Evolutionary conservation across 2,888 invertebrate genomes (phyloP).

Genomic region (Cetonia aurata): DNA sequence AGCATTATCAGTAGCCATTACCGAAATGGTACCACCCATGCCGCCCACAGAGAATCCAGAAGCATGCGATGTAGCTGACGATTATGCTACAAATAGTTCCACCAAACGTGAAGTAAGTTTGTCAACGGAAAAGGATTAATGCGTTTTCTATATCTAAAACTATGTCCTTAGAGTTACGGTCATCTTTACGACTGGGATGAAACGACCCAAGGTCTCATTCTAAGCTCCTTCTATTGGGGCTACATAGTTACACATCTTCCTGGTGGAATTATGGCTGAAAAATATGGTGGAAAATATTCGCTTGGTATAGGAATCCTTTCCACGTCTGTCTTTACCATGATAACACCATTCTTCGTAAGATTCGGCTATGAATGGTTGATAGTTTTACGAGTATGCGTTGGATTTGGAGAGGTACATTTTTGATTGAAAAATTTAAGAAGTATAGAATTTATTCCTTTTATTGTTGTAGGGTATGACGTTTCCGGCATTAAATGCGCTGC

Average conservation of each 20-base stretch:
- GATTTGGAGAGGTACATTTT: conserved; percentile 70
- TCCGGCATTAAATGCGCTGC: conserved; percentile 84
- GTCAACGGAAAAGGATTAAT: background rate
- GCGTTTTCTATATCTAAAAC: background rate
- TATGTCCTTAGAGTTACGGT: background rate
- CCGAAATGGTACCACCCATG: conserved; percentile 64
- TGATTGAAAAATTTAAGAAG: background rate
- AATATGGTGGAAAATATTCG: conserved; percentile 88
- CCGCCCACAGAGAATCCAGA: conserved; percentile 27
- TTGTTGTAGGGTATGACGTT: conserved; percentile 78
- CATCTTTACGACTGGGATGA: conserved; percentile 70
- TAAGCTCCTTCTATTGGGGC: conserved; percentile 88
- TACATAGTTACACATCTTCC: conserved; percentile 87
- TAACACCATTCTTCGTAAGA: conserved; percentile 82
- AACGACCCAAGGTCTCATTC: conserved; percentile 78
- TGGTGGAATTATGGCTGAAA: conserved; percentile 84
- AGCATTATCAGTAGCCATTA: conserved; percentile 66
- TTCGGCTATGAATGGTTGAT: conserved; percentile 76
- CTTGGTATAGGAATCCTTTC: conserved; percentile 85
- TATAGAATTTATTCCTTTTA: conserved; percentile 5
- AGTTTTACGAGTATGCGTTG: conserved; percentile 78
- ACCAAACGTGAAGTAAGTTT: background rate
- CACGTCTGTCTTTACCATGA: conserved; percentile 83
- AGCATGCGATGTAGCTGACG: conserved; percentile 30
- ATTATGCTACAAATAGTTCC: conserved; percentile 1